phyloP scores from a whole-genome alignment of 2,113 vertebrate species.

The Entosphenus tridentatus region DNA sequence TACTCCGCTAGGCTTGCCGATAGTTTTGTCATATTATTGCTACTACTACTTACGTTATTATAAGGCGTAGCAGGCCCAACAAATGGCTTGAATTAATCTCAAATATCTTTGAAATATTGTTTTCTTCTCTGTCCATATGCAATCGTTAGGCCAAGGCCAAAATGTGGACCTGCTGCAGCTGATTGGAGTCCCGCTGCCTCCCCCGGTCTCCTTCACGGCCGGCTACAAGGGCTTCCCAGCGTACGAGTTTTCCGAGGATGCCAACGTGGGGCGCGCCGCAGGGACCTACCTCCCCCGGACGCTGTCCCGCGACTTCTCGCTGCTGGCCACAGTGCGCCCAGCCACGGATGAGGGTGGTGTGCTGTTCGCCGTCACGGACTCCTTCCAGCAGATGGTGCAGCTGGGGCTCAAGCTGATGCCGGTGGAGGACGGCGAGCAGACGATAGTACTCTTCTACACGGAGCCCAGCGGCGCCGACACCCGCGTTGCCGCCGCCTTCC shows the following conservation, averaged over 20 bases:
- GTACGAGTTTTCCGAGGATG: slow-evolving; percentile 52
- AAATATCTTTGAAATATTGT: no score
- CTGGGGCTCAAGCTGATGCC: slow-evolving; percentile 45
- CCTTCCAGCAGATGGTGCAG: slow-evolving; percentile 54
- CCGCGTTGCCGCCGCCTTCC: slow-evolving; percentile 46
- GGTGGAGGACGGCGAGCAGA: slow-evolving; percentile 47
- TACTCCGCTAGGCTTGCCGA: no score
- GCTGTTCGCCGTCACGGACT: slow-evolving; percentile 66
- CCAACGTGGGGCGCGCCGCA: slow-evolving; percentile 61
- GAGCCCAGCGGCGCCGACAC: slow-evolving; percentile 35
- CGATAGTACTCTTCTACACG: slow-evolving; percentile 55
- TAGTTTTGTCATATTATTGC: no score
- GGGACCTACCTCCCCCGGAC: slow-evolving; percentile 41
- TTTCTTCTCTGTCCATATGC: no score
- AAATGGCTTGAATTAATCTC: no score
- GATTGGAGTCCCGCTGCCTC: slow-evolving; percentile 76
- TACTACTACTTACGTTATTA: no score
- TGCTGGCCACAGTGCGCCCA: slow-evolving; percentile 41
- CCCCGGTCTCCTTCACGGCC: slow-evolving; percentile 60
- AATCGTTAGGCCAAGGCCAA: no score
- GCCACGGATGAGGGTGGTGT: slow-evolving; percentile 35
- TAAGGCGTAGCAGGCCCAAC: no score
- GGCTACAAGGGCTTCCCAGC: slow-evolving; percentile 75
- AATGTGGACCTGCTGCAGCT: slow-evolving; percentile 57
- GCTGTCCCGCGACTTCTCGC: slow-evolving; percentile 55